Conservation (phyloP, 1,140 invertebrate genomes). For the Leptinotarsa texana region DNA sequence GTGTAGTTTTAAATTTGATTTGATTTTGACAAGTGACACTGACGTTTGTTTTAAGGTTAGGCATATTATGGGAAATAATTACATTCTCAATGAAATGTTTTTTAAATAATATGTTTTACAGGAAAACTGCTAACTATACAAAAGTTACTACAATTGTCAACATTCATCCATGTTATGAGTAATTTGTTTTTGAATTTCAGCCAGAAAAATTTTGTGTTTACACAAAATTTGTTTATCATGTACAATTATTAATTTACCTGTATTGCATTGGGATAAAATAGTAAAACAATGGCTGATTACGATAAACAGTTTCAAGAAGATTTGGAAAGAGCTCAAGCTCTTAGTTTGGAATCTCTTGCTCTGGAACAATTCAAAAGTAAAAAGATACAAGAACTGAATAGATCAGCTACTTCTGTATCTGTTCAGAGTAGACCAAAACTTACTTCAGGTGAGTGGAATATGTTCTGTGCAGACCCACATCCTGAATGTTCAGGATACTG, state of each 20-base stretch:
- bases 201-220: not conserved
- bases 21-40: too few species aligned
- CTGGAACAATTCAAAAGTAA: constrained; percentile 77
- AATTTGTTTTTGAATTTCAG: too few species aligned
- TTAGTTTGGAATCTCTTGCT: constrained; percentile 82
- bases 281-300: constrained; percentile 61
- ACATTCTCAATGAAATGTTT: too few species aligned
- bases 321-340: constrained; percentile 79
- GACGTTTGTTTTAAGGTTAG: too few species aligned
- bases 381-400: constrained; percentile 57
- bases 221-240: not conserved
- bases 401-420: constrained; percentile 29
- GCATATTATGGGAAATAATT: too few species aligned
- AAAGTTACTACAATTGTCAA: too few species aligned
- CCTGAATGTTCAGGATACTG: not conserved
- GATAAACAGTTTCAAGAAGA: constrained; percentile 83
- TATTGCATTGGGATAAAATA: not conserved
- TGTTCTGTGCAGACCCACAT: too few species aligned
- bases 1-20: too few species aligned
- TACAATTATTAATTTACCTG: not conserved
- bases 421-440: constrained; percentile 37
- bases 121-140: too few species aligned
- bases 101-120: too few species aligned
- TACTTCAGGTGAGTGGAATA: constrained; percentile 41
- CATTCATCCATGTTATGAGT: too few species aligned